Conservation (phyloP, 2,113 vertebrate genomes). For the Lycaon pictus region DNA sequence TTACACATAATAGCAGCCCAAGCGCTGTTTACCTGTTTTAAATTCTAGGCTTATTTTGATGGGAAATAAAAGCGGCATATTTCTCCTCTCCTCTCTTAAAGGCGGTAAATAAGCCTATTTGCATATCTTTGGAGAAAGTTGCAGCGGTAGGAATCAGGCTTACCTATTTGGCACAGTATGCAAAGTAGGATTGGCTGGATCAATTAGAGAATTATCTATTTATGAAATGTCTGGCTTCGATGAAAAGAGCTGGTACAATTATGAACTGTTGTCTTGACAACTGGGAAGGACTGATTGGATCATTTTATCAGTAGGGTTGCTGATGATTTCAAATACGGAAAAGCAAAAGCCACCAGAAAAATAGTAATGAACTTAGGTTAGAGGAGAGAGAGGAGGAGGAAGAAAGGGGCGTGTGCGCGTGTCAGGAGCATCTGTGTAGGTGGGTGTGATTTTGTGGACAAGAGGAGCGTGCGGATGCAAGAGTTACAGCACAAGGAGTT, state of each 20-base stretch:
- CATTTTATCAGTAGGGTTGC: constrained; percentile 89
- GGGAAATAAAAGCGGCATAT: constrained; percentile 75
- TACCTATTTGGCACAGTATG: constrained; percentile 87
- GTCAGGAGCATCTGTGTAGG: background rate
- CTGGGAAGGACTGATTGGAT: constrained; percentile 90
- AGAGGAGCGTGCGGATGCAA: constrained; percentile 26
- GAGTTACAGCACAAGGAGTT: constrained; percentile 78
- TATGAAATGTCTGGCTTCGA: constrained; percentile 90
- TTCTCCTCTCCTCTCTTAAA: constrained; percentile 15
- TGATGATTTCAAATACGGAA: constrained; percentile 87
- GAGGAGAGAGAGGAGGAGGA: constrained; percentile 26
- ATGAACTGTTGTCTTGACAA: constrained; percentile 92
- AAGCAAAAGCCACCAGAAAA: constrained; percentile 85
- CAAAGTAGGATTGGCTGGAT: constrained; percentile 88
- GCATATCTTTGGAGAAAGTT: constrained; percentile 86
- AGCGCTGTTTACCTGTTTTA: constrained; percentile 71
- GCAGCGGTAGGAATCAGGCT: constrained; percentile 76
- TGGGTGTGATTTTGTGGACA: background rate
- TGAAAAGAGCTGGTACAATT: constrained; percentile 90
- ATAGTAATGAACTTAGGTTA: constrained; percentile 83
- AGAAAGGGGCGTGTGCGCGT: background rate
- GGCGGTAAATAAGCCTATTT: constrained; percentile 81
- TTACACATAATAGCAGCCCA: constrained; percentile 70
- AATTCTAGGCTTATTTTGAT: constrained; percentile 71
- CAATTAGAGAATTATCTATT: constrained; percentile 92